Evolutionary conservation across 1,140 invertebrate species (phyloP).

Genomic region (Palaemon carinicauda): DNA sequence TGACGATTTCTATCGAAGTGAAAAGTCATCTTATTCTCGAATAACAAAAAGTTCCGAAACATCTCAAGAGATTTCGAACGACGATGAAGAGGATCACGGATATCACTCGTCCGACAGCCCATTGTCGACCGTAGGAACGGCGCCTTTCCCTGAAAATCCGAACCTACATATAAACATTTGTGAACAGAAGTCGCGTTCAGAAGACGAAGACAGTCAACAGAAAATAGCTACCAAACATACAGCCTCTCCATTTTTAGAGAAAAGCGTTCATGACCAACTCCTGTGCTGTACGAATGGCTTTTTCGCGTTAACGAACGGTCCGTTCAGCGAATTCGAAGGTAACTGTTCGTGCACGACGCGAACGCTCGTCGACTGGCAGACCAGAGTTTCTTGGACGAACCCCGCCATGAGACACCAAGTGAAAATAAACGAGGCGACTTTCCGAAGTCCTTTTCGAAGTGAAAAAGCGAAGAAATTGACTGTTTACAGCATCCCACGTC

Average conservation of each 20-base stretch:
- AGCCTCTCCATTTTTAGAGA: neutral
- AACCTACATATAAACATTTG: too few species aligned
- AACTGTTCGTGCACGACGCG: slow-evolving; percentile 31
- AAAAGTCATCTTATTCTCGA: too few species aligned
- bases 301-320: neutral
- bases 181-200: too few species aligned
- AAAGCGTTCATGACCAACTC: neutral
- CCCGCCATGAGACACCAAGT: neutral
- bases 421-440: slow-evolving; percentile 3
- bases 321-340: slow-evolving; percentile 12
- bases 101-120: too few species aligned
- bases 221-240: too few species aligned
- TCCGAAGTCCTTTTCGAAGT: neutral
- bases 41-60: too few species aligned
- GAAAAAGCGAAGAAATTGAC: neutral
- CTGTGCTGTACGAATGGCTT: slow-evolving; percentile 20
- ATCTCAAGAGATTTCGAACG: too few species aligned
- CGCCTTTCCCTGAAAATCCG: too few species aligned
- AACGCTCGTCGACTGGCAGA: slow-evolving; percentile 28
- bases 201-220: too few species aligned
- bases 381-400: slow-evolving; percentile 10
- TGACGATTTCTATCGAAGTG: too few species aligned
- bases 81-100: too few species aligned
- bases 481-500: neutral
- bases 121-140: too few species aligned